Base-by-base conservation (phyloP, 2,888 invertebrate species). In the Empis stercorea region DNA sequence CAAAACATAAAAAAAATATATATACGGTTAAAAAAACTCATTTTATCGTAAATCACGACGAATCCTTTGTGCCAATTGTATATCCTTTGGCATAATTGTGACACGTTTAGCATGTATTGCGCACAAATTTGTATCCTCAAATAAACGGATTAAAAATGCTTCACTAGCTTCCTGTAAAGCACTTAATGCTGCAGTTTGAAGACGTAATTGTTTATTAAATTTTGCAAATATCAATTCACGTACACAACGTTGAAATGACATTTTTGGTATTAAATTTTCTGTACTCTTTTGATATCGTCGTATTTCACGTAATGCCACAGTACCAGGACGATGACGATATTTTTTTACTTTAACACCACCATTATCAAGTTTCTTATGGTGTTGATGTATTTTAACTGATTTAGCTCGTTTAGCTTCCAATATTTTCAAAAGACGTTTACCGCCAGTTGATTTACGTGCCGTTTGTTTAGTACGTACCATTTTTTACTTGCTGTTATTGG, bases 391-490 rank as follows among this genome's bases (percentile, higher is more conserved):
- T n/a, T 88, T 80, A 43, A 89, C 88, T 44, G 88, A 88, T 72
- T 89, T 91, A 44, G 88, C 88, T 60, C 89, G 81, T 51, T 89
- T 39, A 5, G 39, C 13, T 17, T 39, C 39, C 11, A 39, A 39
- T 20, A 39, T 39, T 39, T 20, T 39, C 4, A n/a, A 13, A 34
- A 34, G 13, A 39, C 10, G 89, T 76, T 91, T 91, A 61, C 89
- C 89, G 80, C 89, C 89, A 44, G 89, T 89, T 5, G 87, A 88
- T 71, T 91, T 91, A 78, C 89, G 85, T 40, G 89, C 89, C 45
- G 89, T 91, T 69, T 91, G 89, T 80, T 89, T 91, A 39, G 89
- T 91, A 83, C 89, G 88, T 56, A 89, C 89, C 89, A 91, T 91
- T 56, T 17, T 39, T 15, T 4, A 3, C 14, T 14, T 34, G n/a